Evolutionary conservation across 2,797 vertebrate species (phyloP), one percentile per base, ranked within the genome.

Genomic region (Schizopygopsis malacanthus): DNA sequence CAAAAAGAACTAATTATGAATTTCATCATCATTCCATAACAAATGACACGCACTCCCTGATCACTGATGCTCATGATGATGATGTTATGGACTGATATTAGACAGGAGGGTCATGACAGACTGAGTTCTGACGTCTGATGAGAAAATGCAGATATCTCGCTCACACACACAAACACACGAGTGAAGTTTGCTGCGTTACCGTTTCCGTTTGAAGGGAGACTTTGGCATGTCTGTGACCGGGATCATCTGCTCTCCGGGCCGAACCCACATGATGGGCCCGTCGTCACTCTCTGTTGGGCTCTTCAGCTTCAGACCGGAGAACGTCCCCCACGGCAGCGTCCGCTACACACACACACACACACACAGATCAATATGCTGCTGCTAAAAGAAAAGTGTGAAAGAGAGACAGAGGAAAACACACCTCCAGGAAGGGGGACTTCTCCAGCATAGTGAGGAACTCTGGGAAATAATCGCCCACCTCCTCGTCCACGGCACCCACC

Each of bases 241-340:
- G 92, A 99, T 99, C 98, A 99, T 99, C 94, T 99, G 98, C 63
- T 99, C 98, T 93, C 98, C 98, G 0, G 98, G 98, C 65, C 98
- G 96, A 91, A 99, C 98, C 98, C 98, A 99, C 98, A 99, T 97
- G 88, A 99, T 99, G 71, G 98, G 98, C 81, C 98, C 98, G 81
- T 99, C 98, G 88, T 99, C 98, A 47, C 98, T 99, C 87, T 99
- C 98, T 79, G 94, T 96, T 86, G 97, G 98, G 93, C 94, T 95
- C 93, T 96, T 96, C 92, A 94, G 92, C 87, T 96, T 96, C 92
- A 99, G 95, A 92, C 96, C 98, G 94, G 98, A 99, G 86, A 97
- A 93, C 2, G 96, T 97, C 86, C 98, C 98, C 98, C 98, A 99
- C 0, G 98, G 98, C 91, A 99, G 95, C 86, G 98, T 98, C 91